These are phyloP conservation scores for Globicephala melas DNA, from an alignment of 2,113 vertebrate genomes.

Conservation along the genomic window DNA sequence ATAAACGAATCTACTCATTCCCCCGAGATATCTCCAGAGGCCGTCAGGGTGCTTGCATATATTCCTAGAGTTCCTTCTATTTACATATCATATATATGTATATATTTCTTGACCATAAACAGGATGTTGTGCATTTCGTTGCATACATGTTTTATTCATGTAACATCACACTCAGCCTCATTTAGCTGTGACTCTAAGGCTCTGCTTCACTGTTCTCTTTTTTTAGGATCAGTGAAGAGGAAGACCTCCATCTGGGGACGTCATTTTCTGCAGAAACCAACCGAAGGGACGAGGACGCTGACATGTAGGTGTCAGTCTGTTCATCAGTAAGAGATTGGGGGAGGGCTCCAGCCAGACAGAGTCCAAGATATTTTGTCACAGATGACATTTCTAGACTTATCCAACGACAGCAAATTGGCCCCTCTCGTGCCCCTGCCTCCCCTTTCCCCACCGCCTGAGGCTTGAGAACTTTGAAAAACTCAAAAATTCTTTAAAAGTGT, in stretches of 20 bases:
- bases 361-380: neutral
- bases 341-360: neutral
- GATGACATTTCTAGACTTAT: neutral
- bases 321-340: rapidly evolving
- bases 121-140: neutral
- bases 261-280: slow-evolving; percentile 99
- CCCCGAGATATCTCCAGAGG: neutral
- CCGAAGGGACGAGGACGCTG: slow-evolving; percentile 96
- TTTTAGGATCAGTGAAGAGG: slow-evolving; percentile 92
- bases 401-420: neutral
- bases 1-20: neutral
- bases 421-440: neutral
- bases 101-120: neutral
- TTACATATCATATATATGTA: rapidly evolving
- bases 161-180: neutral
- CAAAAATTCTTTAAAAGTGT: neutral
- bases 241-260: slow-evolving; percentile 95
- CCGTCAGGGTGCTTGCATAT: neutral
- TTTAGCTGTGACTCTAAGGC: neutral
- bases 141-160: neutral
- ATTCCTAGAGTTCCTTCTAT: neutral
- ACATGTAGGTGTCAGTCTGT: slow-evolving; percentile 88
- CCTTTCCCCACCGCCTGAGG: neutral
- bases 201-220: neutral
- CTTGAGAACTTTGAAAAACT: neutral